Base-by-base conservation (phyloP, 2,888 invertebrate species). In the Axea sp. region DNA sequence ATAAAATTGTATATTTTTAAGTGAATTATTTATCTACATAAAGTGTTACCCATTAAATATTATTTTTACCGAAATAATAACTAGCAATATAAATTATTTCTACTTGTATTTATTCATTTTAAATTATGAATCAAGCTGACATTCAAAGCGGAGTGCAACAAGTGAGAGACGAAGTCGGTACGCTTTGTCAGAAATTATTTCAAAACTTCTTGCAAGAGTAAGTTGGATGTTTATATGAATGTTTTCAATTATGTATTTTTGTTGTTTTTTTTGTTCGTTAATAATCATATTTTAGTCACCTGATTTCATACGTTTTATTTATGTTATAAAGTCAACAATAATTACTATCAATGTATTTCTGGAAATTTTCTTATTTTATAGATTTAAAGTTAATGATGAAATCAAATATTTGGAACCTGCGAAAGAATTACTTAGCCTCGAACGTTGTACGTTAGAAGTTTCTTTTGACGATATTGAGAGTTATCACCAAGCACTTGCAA, bases 141-240 rank as follows among this genome's bases (percentile, higher is more conserved):
- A 89, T 91, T 65, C 93, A 93, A 87, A 90, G 91, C 71, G 93
- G 93, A 19, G 94, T 93, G 85, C 89, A 90, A 73, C 93, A 92
- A 81, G 94, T 96, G 0, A 93, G 93, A 84, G 98, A 99, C 88
- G 96, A 96, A 84, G 93, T 99, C 78, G 98, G 97, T 77, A 92
- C 95, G 28, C 92, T 97, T 65, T 96, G 96, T 85, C 98, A 98
- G 87, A 97, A 97, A 88, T 89, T 98, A 31, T 99, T 99, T 87
- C 96, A 97, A 86, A 97, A 96, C 87, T 99, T 99, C 84, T 90
- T 99, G 15, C 96, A 97, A 88, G 97, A 96, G 96, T 98, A 88
- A 91, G 93, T 91, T 19, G n/a, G n/a, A n/a, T n/a, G n/a, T n/a
- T n/a, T n/a, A n/a, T n/a, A n/a, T n/a, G n/a, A n/a, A 6, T 7